phyloP scores from a whole-genome alignment of 2,797 vertebrate species.

The Fringilla coelebs region DNA sequence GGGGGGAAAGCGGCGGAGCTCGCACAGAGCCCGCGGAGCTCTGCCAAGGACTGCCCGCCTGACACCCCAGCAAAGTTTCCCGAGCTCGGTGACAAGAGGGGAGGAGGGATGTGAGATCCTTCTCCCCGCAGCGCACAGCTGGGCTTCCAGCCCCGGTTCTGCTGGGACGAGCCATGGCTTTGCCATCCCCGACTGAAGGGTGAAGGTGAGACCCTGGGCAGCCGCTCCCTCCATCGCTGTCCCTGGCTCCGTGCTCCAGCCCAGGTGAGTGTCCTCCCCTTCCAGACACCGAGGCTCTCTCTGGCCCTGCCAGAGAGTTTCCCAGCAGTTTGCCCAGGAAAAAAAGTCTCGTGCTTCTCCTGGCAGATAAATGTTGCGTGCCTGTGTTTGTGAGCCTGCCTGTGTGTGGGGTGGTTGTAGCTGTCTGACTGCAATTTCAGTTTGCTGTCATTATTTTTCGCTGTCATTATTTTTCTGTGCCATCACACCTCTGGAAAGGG shows the following conservation, averaged over 20 bases:
- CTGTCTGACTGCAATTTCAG: constrained; percentile 8
- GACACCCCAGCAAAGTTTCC: constrained; percentile 37
- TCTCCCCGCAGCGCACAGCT: neutral
- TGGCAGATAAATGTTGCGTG: neutral
- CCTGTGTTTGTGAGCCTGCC: neutral
- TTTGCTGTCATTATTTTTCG: neutral
- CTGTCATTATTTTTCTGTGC: neutral
- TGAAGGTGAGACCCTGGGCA: neutral
- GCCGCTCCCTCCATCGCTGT: neutral
- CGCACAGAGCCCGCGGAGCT: neutral
- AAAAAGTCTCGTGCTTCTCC: neutral
- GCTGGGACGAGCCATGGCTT: neutral
- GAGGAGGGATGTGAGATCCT: neutral
- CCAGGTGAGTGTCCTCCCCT: neutral
- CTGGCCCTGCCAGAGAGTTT: neutral
- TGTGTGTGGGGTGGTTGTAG: neutral
- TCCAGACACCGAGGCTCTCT: neutral
- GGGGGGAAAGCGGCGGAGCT: neutral
- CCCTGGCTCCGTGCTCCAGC: neutral
- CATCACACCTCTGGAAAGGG: neutral
- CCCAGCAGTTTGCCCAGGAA: neutral
- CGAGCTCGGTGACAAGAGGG: neutral
- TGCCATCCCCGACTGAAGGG: neutral
- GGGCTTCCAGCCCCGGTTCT: neutral
- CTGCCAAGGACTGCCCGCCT: neutral